These are phyloP conservation scores for Whitmania pigra DNA, from an alignment of 1,140 invertebrate genomes.

Conservation along the genomic window DNA sequence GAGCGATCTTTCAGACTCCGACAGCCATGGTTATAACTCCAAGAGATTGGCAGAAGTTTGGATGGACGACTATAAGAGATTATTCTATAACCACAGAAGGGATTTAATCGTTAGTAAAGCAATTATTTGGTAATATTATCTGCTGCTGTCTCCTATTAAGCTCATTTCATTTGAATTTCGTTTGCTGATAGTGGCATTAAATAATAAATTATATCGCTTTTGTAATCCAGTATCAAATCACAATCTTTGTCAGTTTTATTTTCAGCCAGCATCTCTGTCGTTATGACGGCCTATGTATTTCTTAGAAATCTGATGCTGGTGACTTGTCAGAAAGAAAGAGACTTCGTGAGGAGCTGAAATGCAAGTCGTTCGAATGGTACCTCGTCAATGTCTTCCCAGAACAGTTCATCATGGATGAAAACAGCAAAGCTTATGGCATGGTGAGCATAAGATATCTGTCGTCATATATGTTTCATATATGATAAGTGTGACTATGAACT, in stretches of 20 bases:
- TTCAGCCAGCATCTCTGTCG: no score
- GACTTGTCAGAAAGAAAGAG: constrained; percentile 68
- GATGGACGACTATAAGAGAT: constrained; percentile 83
- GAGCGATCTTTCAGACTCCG: background rate
- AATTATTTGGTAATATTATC: no score
- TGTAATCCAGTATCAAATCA: no score
- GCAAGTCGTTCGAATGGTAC: constrained; percentile 97
- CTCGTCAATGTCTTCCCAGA: constrained; percentile 94
- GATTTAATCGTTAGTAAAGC: constrained; percentile 55
- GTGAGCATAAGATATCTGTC: constrained; percentile 32
- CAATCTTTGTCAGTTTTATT: no score
- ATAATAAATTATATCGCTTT: no score
- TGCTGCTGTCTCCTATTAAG: no score
- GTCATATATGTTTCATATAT: no score
- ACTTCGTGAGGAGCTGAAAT: constrained; percentile 64
- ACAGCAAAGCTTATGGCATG: constrained; percentile 62
- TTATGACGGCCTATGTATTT: background rate
- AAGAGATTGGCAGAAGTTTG: constrained; percentile 47
- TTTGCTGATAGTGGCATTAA: no score
- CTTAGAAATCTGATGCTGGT: constrained; percentile 56
- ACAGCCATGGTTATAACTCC: constrained; percentile 40
- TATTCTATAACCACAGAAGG: constrained; percentile 46
- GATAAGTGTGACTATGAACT: no score
- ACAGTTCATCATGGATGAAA: constrained; percentile 72
- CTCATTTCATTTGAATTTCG: no score